Base-by-base conservation (phyloP, 2,888 invertebrate species). In the Euzetes globulus region DNA sequence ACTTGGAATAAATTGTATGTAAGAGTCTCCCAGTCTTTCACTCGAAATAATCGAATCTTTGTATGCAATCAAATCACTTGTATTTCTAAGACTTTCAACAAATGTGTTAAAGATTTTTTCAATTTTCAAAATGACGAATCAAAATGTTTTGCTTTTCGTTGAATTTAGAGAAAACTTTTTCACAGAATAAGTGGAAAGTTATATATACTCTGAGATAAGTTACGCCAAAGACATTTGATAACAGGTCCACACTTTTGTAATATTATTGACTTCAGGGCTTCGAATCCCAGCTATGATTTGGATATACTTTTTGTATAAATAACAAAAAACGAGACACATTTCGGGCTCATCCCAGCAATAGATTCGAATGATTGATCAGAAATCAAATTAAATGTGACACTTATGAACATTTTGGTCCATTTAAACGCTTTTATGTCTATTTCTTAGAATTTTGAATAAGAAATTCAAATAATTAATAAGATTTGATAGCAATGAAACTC, bases 31-130 rank as follows among this genome's bases (percentile, higher is more conserved):
- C 17, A 22, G 29, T 19, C 41, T 68, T 68, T 68, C 17, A 63
- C 25, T 29, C 17, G n/a, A 63, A 63, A 33, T 63, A 63, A 33
- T 33, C 6, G 27, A 63, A 29, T 68, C 13, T 41, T 27, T 41
- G 27, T 71, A 27, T 71, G 50, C 50, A 47, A 71, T 63, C 33
- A 63, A 47, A 71, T 63, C 33, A 63, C 63, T 63, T 63, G 63
- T 63, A 63, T 63, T 63, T 63, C 27, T n/a, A 3, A 63, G 17
- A 33, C n/a, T 63, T 60, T 17, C 50, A 50, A 50, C 37, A 37
- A 63, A 63, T 63, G 63, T 63, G 63, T 27, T 17, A 29, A 63
- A 37, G 15, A 33, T 25, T 29, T 50, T 41, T 63, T 63, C 33
- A 63, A 63, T 63, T 63, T 37, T 22, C 17, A 19, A n/a, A 19